Conservation (phyloP, 2,888 invertebrate species). For the Syrphus vitripennis region DNA sequence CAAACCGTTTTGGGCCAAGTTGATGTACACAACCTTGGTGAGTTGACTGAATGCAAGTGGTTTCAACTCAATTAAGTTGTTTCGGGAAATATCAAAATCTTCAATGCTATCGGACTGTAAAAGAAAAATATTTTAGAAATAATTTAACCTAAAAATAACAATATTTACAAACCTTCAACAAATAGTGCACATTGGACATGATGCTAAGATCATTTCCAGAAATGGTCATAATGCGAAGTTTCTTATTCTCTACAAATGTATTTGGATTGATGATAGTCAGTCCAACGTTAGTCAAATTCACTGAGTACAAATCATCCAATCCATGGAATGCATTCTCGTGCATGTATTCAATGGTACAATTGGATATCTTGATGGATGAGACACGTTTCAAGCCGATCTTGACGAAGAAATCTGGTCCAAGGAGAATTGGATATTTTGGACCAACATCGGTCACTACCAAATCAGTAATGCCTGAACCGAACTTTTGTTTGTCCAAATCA, state of each 20-base stretch:
- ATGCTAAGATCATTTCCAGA: slow-evolving; percentile 85
- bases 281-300: slow-evolving; percentile 87
- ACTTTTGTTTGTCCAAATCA: slow-evolving; percentile 85
- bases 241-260: slow-evolving; percentile 86
- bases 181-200: slow-evolving; percentile 78
- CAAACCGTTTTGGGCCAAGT: slow-evolving; percentile 86
- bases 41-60: slow-evolving; percentile 85
- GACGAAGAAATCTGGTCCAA: slow-evolving; percentile 84
- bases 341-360: slow-evolving; percentile 86
- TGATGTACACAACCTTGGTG: slow-evolving; percentile 85
- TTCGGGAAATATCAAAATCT: slow-evolving; percentile 87
- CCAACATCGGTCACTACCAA: slow-evolving; percentile 86
- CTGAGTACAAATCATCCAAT: slow-evolving; percentile 85
- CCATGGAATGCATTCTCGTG: slow-evolving; percentile 87
- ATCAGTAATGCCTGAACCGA: slow-evolving; percentile 86
- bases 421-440: slow-evolving; percentile 83
- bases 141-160: too few relatives aligned
- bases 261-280: slow-evolving; percentile 86
- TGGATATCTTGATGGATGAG: slow-evolving; percentile 86
- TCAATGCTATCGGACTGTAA: slow-evolving; percentile 84
- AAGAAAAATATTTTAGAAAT: background rate
- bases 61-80: slow-evolving; percentile 85
- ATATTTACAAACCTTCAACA: slow-evolving; percentile 75
- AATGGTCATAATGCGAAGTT: slow-evolving; percentile 85
- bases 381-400: slow-evolving; percentile 85